Conservation (phyloP, 2,113 vertebrate species). For the Ptilonorhynchus violaceus region DNA sequence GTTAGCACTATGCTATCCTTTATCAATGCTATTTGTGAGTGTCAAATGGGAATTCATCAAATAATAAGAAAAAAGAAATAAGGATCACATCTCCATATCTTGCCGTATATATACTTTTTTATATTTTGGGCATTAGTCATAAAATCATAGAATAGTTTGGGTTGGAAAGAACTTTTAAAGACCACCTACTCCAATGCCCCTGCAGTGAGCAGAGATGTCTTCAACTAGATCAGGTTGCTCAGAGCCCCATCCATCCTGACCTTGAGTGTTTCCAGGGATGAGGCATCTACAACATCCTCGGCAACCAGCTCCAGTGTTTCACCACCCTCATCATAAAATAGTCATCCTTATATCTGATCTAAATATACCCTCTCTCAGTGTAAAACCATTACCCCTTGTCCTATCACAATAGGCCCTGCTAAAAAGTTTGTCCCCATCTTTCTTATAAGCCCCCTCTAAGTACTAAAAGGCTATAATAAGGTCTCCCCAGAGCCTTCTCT, state of each 20-base stretch:
- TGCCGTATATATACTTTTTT: background rate
- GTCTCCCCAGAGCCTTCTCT: background rate
- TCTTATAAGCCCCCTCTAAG: background rate
- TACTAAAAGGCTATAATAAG: background rate
- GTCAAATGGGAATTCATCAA: background rate
- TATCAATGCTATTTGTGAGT: background rate
- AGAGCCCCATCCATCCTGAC: background rate
- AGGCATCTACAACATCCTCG: background rate
- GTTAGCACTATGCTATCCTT: background rate
- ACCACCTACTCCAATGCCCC: background rate
- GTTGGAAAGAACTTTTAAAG: background rate
- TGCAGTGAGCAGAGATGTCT: background rate
- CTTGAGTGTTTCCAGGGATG: background rate
- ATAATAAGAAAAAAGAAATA: background rate
- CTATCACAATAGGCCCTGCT: background rate
- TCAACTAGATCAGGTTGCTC: background rate
- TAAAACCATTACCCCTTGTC: background rate
- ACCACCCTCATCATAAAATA: background rate
- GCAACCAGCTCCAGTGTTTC: background rate
- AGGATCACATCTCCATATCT: background rate
- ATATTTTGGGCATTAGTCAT: background rate
- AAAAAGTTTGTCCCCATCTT: background rate
- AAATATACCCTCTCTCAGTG: background rate
- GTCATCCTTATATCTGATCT: background rate
- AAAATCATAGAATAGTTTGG: background rate